Evolutionary conservation across 2,888 invertebrate genomes (phyloP), one percentile per base, ranked within the genome.

Genomic region (Thera obeliscata): DNA sequence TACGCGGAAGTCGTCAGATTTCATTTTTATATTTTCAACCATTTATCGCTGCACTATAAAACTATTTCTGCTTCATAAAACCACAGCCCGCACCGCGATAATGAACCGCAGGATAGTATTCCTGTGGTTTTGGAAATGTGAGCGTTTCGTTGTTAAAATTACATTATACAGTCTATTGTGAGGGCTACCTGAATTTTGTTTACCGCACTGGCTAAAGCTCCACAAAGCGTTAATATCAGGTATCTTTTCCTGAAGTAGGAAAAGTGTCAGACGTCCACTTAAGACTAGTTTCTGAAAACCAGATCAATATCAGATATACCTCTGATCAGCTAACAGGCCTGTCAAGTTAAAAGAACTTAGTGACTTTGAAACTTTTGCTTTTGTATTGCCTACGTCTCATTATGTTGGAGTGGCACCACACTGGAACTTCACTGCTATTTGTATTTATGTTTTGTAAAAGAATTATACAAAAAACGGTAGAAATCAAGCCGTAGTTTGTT

Each of bases 1-100:
- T 64, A 64, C 64, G 35, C 57, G 64, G 61, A 71, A 69, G 62
- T 67, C 70, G 56, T 68, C 69, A 61, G 71, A 68, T 71, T 71
- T 60, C 62, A 62, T 67, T 69, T 69, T 69, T 67, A 56, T 59
- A 60, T 69, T 69, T 66, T 50, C 56, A 64, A 62, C 59, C 67
- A 60, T 69, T 71, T 69, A 71, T 69, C 59, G 65, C 63, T 52
- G 59, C 61, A 52, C 67, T 67, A 70, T 70, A 70, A 70, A 70
- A 67, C 67, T 67, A 70, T 70, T 70, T 63, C 65, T 70, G 70
- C 67, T 70, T 61, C 66, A 69, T 63, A 64, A 66, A 66, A 48
- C 61, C 54, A 61, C 38, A 66, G 56, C 46, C 38, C 60, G 63
- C 60, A 66, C 62, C 56, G 56, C 62, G 56, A 70, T 56, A 56